These are phyloP conservation scores for Tragopan temminckii DNA, from an alignment of 2,797 vertebrate species.

Conservation along the genomic window DNA sequence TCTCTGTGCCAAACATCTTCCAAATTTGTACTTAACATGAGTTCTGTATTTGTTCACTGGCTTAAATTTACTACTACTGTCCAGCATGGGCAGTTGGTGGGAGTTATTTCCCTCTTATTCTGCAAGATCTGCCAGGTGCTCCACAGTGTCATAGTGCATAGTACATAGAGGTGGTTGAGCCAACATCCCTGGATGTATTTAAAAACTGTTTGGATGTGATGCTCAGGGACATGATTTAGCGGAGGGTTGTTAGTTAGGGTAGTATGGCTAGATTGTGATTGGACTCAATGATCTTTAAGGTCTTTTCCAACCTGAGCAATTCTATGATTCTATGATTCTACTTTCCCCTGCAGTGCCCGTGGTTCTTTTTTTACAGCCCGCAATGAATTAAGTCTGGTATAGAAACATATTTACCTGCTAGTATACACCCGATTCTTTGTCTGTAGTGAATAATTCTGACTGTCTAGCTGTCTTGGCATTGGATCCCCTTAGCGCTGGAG, in stretches of 20 bases:
- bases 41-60: neutral
- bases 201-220: too few relatives aligned
- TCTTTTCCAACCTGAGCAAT: too few relatives aligned
- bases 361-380: neutral
- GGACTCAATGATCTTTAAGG: too few relatives aligned
- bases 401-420: neutral
- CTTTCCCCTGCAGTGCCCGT: accelerated
- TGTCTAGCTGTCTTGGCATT: neutral
- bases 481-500: neutral
- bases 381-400: accelerated
- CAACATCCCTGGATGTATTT: too few relatives aligned
- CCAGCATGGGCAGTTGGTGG: neutral
- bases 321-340: too few relatives aligned
- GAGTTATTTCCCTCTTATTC: neutral
- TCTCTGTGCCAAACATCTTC: neutral
- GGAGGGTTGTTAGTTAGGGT: too few relatives aligned
- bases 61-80: neutral
- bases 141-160: neutral
- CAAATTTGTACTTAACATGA: neutral
- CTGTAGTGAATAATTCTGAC: neutral
- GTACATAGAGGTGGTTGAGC: too few relatives aligned
- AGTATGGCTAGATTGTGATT: too few relatives aligned
- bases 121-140: neutral
- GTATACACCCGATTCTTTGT: neutral
- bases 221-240: too few relatives aligned